Percentiles rank a stretch among this genome's conserved stretches.
These are phyloP conservation scores for Anagyrus pseudococci DNA, from an alignment of 2,888 invertebrate genomes.

Conservation along the genomic window DNA sequence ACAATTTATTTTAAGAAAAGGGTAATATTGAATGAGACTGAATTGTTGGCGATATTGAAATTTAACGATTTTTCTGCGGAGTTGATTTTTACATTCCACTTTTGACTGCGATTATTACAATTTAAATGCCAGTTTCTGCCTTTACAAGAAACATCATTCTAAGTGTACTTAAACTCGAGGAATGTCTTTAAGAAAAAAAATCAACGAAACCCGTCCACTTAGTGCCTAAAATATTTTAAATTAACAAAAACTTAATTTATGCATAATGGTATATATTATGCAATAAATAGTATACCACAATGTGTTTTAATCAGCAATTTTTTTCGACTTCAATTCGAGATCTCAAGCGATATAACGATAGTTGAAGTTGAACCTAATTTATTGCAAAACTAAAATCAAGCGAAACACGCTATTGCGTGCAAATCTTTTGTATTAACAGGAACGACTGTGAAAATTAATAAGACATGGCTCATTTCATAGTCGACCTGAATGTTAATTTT, in stretches of 20 bases:
- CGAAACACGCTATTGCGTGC: slow-evolving; percentile 45
- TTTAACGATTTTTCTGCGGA: neutral
- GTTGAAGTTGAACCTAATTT: slow-evolving; percentile 31
- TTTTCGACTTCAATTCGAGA: slow-evolving; percentile 44
- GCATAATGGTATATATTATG: slow-evolving; percentile 10
- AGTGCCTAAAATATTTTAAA: slow-evolving; percentile 47
- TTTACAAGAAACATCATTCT: slow-evolving; percentile 21
- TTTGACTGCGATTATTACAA: slow-evolving; percentile 7
- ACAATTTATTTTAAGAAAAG: slow-evolving; percentile 7
- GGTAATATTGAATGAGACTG: slow-evolving; percentile 17
- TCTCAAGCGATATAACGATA: slow-evolving; percentile 33
- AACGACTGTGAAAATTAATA: no score
- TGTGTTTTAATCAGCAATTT: slow-evolving; percentile 37
- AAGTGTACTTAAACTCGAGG: slow-evolving; percentile 52
- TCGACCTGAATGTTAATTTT: slow-evolving; percentile 50
- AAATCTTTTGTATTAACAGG: slow-evolving; percentile 19
- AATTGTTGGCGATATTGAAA: slow-evolving; percentile 7
- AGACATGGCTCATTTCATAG: no score
- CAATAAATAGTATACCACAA: slow-evolving; percentile 23
- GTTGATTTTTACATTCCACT: slow-evolving; percentile 17
- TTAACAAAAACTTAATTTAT: slow-evolving; percentile 32
- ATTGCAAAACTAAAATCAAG: slow-evolving; percentile 40
- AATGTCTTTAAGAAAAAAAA: slow-evolving; percentile 29
- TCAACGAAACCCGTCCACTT: slow-evolving; percentile 52
- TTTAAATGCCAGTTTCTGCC: slow-evolving; percentile 32